phyloP scores from a whole-genome alignment of 2,888 invertebrate genomes.

The Noctua janthina region DNA sequence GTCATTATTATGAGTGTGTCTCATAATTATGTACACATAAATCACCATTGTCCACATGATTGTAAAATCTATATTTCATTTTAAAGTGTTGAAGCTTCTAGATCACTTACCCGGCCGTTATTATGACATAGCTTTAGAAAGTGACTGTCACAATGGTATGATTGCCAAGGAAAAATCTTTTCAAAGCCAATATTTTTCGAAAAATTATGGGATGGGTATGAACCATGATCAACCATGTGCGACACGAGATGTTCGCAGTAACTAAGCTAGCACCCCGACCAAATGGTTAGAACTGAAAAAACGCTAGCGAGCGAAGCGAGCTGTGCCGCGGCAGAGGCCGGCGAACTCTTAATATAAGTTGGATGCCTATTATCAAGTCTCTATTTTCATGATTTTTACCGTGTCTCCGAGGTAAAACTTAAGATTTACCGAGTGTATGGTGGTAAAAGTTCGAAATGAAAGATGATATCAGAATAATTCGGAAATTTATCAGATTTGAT shows the following conservation, averaged over 20 bases:
- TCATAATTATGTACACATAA: neutral
- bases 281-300: neutral
- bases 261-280: neutral
- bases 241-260: neutral
- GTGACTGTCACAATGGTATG: neutral
- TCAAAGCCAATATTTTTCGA: neutral
- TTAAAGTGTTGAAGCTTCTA: neutral
- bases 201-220: neutral
- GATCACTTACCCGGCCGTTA: neutral
- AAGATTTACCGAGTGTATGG: neutral
- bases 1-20: constrained; percentile 13
- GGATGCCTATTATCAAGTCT: neutral
- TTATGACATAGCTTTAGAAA: neutral
- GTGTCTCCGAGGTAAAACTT: neutral
- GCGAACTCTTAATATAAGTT: neutral
- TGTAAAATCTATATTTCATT: constrained; percentile 19
- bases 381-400: neutral
- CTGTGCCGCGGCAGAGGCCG: neutral
- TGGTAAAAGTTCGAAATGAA: neutral
- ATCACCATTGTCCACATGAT: constrained; percentile 20
- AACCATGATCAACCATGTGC: neutral
- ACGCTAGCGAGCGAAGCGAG: neutral
- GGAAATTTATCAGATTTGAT: neutral
- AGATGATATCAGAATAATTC: neutral
- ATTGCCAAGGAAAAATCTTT: neutral